Conservation (phyloP, 2,113 vertebrate genomes). For the Edolisoma coerulescens region DNA sequence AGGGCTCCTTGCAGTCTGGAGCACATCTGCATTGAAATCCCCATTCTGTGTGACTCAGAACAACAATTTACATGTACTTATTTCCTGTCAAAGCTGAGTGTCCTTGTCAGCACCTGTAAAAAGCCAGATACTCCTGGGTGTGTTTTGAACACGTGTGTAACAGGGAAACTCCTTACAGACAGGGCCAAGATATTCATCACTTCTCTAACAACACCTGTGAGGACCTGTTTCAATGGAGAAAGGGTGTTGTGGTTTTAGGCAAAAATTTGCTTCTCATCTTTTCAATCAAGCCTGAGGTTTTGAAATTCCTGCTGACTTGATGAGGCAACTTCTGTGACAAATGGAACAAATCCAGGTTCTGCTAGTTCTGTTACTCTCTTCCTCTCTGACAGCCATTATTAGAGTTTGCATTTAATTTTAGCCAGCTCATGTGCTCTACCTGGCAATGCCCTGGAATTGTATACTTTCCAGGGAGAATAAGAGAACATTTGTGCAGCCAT, state of each 20-base stretch:
- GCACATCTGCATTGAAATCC: not conserved
- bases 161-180: not conserved
- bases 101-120: not conserved
- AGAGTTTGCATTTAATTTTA: not conserved
- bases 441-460: not conserved
- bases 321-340: not conserved
- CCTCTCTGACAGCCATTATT: not conserved
- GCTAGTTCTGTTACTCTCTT: not conserved
- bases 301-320: not conserved
- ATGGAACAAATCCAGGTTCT: not conserved
- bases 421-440: not conserved
- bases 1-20: not conserved
- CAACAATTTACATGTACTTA: not conserved
- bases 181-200: not conserved
- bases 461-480: not conserved
- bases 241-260: not conserved
- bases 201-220: not conserved
- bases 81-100: accelerated
- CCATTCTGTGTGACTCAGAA: not conserved
- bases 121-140: not conserved
- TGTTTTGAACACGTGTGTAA: not conserved
- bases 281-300: not conserved
- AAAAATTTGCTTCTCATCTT: not conserved
- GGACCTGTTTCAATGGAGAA: not conserved
- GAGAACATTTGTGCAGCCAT: not conserved